phyloP scores from a whole-genome alignment of 2,113 vertebrate genomes.

The Reinhardtius hippoglossoides region DNA sequence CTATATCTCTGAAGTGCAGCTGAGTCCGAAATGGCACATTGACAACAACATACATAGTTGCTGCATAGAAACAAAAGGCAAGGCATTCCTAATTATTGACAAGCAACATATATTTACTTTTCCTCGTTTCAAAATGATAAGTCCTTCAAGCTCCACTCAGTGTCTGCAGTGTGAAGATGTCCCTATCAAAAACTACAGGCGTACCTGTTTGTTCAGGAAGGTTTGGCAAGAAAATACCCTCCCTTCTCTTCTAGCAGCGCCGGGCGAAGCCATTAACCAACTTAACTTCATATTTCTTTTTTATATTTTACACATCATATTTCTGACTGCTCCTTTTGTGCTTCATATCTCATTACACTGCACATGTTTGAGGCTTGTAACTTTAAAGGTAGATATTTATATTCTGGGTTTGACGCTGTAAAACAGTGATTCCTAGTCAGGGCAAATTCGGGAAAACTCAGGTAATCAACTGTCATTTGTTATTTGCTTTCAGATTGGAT shows the following conservation, averaged over 20 bases:
- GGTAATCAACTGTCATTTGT: neutral
- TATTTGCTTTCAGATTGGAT: neutral
- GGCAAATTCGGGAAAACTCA: neutral
- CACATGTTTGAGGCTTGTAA: neutral
- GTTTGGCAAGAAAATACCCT: conserved; percentile 67
- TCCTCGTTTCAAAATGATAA: conserved; percentile 79
- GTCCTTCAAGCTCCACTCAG: conserved; percentile 75
- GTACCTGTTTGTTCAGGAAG: conserved; percentile 78
- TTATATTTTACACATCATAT: conserved; percentile 7
- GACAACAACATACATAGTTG: conserved; percentile 81
- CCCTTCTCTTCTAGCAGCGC: conserved; percentile 44
- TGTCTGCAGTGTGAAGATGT: conserved; percentile 80
- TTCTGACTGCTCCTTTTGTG: conserved; percentile 65
- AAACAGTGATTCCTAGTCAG: conserved; percentile 14
- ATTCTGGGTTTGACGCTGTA: conserved; percentile 24
- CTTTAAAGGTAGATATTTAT: neutral
- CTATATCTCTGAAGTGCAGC: conserved; percentile 82
- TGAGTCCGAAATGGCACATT: conserved; percentile 79
- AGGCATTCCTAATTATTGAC: conserved; percentile 82
- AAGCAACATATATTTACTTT: conserved; percentile 83
- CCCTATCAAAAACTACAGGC: conserved; percentile 80
- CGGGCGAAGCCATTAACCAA: conserved; percentile 62
- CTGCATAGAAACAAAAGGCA: conserved; percentile 79
- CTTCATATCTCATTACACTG: conserved; percentile 37
- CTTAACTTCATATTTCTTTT: conserved; percentile 50